Evolutionary conservation across 2,797 vertebrate genomes (phyloP), one percentile per base, ranked within the genome.

Genomic region (Spinibarbus caldwelli): DNA sequence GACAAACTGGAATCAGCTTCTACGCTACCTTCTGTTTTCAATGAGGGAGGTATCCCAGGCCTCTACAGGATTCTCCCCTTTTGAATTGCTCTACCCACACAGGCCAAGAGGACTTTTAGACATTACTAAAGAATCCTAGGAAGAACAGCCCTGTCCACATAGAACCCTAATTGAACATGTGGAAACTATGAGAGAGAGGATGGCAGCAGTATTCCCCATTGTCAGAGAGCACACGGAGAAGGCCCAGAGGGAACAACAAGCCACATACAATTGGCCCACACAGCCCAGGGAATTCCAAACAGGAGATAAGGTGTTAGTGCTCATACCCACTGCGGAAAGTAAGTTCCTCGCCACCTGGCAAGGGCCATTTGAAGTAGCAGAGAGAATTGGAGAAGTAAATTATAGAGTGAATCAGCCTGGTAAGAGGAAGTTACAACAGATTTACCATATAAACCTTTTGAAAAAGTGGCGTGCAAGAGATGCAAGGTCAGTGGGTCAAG

Each of bases 121-220:
- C 19, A 36, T 67, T 21, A 34, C 4, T 17, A 11, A 67, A 36
- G 66, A 36, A 21, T 36, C 8, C 21, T 36, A 1, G 66, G 66
- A 67, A 67, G 31, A 67, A 67, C 68, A 71, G 41, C 68, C 38
- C 38, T 71, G 23, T 71, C 41, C 68, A 71, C 68, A 71, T 26
- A 29, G 23, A 1, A 45, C 41, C 14, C 41, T 71, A 71, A 43
- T 4, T 12, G 23, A 71, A 45, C 68, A 45, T 45, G 41, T 71
- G 68, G 23, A 43, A 71, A 29, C 38, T 26, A 71, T 45, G 68
- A 45, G 68, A 67, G n/a, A n/a, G 7, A 26, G 12, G n/a, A 71
- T 45, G 41, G 38, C 41, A 71, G 5, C 68, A 1, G 68, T 71
- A 11, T 71, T 43, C 2, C 41, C 68, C 41, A 45, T 45, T 26